Percentiles rank a stretch among this genome's conserved stretches.
phyloP scores from a whole-genome alignment of 1,140 invertebrate genomes.

The Tetragonula clypearis region DNA sequence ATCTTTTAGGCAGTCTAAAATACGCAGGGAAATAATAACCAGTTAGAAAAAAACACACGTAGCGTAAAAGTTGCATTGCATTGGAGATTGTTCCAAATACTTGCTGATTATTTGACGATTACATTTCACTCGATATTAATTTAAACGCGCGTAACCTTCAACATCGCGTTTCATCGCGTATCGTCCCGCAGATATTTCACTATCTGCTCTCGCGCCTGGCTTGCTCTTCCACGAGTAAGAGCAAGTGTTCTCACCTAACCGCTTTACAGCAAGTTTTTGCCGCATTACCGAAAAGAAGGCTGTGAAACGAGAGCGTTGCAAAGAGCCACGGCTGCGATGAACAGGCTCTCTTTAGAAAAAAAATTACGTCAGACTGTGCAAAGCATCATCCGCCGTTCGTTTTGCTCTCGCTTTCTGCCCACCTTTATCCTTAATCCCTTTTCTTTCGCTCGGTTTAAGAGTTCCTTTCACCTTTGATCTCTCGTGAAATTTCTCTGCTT shows the following conservation, averaged over 20 bases:
- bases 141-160: too few species aligned
- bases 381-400: background rate
- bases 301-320: slow-evolving; percentile 5
- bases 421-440: background rate
- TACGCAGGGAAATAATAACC: too few species aligned
- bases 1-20: too few species aligned
- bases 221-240: background rate
- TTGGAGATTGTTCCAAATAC: too few species aligned
- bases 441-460: background rate
- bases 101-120: too few species aligned
- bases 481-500: background rate
- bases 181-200: background rate
- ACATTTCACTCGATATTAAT: too few species aligned
- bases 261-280: background rate
- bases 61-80: too few species aligned
- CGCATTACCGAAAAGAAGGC: background rate
- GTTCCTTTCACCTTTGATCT: background rate
- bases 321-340: background rate
- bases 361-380: background rate
- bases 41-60: too few species aligned
- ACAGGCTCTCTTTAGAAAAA: background rate
- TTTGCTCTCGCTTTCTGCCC: background rate
- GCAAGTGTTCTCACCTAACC: background rate
- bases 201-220: background rate
- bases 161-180: background rate